Base-by-base conservation (phyloP, 2,113 vertebrate genomes). In the Bagarius yarrelli region DNA sequence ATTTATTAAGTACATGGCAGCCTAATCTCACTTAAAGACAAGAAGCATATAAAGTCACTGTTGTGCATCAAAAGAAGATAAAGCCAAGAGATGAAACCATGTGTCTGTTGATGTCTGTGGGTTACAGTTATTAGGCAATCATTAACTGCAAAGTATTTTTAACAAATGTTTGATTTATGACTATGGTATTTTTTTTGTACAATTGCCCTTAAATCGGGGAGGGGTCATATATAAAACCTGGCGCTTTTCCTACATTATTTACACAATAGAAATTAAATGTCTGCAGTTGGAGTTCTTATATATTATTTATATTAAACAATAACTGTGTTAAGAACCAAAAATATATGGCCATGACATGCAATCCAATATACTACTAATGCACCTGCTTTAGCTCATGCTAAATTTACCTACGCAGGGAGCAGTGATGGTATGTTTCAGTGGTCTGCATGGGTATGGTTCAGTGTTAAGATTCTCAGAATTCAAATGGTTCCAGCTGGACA, bases 401-500 rank as follows among this genome's bases (percentile, higher is more conserved):
- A 72, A 18, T 30, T 19, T 72, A 47, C 30, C 34, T 53, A 52
- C 74, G 21, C 27, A 9, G 9, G 55, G 60, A 78, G 75, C 18
- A 60, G 75, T 74, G 82, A 79, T 70, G 83, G 52, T 75, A 55
- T 52, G 19, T n/a, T 79, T 70, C 75, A 21, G 13, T 60, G 21
- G 40, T 79, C 67, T 53, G 53, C 74, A 67, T 69, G 52, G 60
- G n/a, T 80, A 74, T 70, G 53, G 60, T 74, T 77, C 73, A 81
- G 44, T 27, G n/a, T 78, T 40, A 71, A 23, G 18, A 69, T 75
- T 44, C 76, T 76, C 61, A 34, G 50, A 60, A 36, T 61, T 70
- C 13, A 6, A 19, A 25, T 55, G 78, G 52, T 30, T 61, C 21
- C 50, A 56, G 64, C 63, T 25, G 36, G 23, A 23, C 61, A 52